Percentiles rank a stretch among this genome's conserved stretches.
phyloP scores from a whole-genome alignment of 1,140 invertebrate species.

The Riptortus pedestris region DNA sequence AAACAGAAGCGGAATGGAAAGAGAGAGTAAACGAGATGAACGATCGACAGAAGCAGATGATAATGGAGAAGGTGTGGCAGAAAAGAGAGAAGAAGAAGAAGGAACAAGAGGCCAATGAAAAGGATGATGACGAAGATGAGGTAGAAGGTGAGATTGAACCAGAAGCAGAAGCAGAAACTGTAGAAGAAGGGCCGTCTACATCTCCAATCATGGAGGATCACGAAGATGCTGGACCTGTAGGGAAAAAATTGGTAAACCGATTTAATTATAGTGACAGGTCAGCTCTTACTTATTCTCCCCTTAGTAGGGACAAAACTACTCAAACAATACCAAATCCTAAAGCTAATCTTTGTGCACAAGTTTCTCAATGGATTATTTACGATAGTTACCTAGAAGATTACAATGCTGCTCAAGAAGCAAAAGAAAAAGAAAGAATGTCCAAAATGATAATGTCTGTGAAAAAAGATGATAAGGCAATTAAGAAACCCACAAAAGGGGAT shows the following conservation, averaged over 20 bases:
- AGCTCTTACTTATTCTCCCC: slow-evolving; percentile 70
- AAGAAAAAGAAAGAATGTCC: slow-evolving; percentile 52
- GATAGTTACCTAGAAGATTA: slow-evolving; percentile 75
- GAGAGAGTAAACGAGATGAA: background rate
- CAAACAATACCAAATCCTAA: slow-evolving; percentile 81
- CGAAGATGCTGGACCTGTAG: slow-evolving; percentile 32
- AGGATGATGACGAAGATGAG: slow-evolving; percentile 20
- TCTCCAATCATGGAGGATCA: slow-evolving; percentile 21
- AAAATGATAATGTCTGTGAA: slow-evolving; percentile 33
- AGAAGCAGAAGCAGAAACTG: slow-evolving; percentile 28
- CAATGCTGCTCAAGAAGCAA: slow-evolving; percentile 57
- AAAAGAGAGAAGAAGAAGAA: background rate
- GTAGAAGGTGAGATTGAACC: slow-evolving; percentile 24
- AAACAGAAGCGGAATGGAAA: slow-evolving; percentile 5
- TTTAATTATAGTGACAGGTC: slow-evolving; percentile 90
- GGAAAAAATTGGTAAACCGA: slow-evolving; percentile 60
- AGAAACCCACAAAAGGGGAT: slow-evolving; percentile 37
- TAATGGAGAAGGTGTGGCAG: background rate
- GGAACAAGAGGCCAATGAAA: background rate
- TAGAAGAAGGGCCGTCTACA: slow-evolving; percentile 29
- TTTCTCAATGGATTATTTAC: slow-evolving; percentile 81
- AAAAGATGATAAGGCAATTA: slow-evolving; percentile 35
- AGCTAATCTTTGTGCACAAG: slow-evolving; percentile 58
- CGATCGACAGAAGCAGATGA: background rate
- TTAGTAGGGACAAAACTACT: slow-evolving; percentile 48